Evolutionary conservation across 2,113 vertebrate genomes (phyloP), one percentile per base, ranked within the genome.

Genomic region (Caracal caracal): DNA sequence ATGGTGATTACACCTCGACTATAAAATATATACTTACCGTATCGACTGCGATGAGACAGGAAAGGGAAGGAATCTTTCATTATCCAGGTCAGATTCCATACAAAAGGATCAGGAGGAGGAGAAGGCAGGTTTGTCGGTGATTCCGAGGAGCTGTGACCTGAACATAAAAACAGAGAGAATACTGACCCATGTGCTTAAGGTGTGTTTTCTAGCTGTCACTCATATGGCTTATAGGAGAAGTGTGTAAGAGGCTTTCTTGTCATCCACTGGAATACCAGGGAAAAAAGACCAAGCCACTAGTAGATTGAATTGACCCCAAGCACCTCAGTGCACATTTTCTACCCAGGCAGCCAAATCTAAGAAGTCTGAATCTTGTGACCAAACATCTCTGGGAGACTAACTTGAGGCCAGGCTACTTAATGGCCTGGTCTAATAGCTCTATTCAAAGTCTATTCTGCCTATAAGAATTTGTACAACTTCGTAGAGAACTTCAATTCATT

Each of bases 31-130:
- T 51, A 98, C 98, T 99, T 97, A 99, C 99, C 98, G 33, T 99
- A 98, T 93, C 97, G 98, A 85, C 98, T 99, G 96, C 98, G 98
- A 53, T 99, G 98, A 51, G 98, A 91, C 93, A 98, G 98, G 97
- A 99, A 98, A 92, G 98, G 98, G 15, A 98, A 98, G 3, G 98
- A 99, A 40, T 99, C 99, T 96, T 98, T 99, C 99, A 99, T 99
- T 88, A 98, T 97, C 99, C 99, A 99, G 20, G 99, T 98, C 76
- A 99, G 92, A 85, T 99, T 99, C 99, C 99, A 99, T 0, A 92
- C 95, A 97, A 98, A 98, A 75, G 98, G 70, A 73, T 93, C 97
- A 65, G 96, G 56, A 96, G 93, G 85, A 95, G 92, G 91, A 96
- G 94, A 88, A 96, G 96, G 59, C 70, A 83, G 96, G 53, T 94